These are phyloP conservation scores for Lasaia peninsularis DNA, from an alignment of 1,140 invertebrate genomes.

Conservation along the genomic window DNA sequence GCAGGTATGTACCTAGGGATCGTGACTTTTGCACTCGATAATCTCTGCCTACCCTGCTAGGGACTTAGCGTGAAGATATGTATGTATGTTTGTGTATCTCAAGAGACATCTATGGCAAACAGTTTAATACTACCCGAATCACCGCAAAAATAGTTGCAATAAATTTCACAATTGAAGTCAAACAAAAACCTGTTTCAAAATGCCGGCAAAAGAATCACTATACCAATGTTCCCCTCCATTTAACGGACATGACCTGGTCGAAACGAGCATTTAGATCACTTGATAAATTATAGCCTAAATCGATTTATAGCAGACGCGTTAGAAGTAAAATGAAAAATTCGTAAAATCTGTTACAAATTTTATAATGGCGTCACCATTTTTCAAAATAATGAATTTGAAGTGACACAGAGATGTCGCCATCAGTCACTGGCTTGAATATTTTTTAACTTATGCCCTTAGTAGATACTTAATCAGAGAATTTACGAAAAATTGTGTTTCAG, in stretches of 20 bases:
- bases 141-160: not conserved
- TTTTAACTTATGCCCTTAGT: not conserved
- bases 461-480: too few species aligned
- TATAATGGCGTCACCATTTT: constrained; percentile 64
- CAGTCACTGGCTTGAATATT: not conserved
- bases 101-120: too few species aligned
- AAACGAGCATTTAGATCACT: constrained; percentile 54
- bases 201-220: constrained; percentile 12
- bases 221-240: constrained; percentile 53
- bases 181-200: constrained; percentile 24
- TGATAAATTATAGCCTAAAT: constrained; percentile 63
- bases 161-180: not conserved
- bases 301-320: constrained; percentile 55
- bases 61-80: too few species aligned
- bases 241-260: constrained; percentile 42
- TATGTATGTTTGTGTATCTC: too few species aligned
- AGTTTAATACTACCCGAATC: too few species aligned
- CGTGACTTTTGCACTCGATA: too few species aligned
- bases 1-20: too few species aligned
- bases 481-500: too few species aligned
- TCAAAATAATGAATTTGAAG: constrained; percentile 55
- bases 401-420: constrained; percentile 15
- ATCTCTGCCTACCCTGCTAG: too few species aligned
- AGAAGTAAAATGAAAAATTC: constrained; percentile 63
- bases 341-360: constrained; percentile 57